Evolutionary conservation across 2,888 invertebrate genomes (phyloP).

Genomic region (Galeopsomyia nigrocyanea): DNA sequence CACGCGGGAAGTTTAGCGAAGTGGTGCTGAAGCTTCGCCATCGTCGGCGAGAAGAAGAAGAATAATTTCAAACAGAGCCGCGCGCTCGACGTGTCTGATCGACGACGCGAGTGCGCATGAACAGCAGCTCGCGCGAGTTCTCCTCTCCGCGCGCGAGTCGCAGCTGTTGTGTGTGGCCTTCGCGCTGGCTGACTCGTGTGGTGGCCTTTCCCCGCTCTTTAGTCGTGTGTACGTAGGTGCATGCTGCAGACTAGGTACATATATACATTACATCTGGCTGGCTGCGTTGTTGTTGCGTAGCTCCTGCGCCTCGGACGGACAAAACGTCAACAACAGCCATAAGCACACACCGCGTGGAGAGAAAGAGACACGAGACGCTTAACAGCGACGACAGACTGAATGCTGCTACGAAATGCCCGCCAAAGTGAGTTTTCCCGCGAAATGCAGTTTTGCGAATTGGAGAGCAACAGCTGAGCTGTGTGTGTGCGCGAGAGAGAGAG

Average conservation of each 20-base stretch:
- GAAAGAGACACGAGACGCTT: no score
- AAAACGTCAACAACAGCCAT: neutral
- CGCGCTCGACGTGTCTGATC: conserved; percentile 9
- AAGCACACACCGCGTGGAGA: no score
- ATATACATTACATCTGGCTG: no score
- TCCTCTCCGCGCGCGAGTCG: neutral
- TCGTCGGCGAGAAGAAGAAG: no score
- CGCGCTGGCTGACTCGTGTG: neutral
- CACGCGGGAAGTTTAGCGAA: neutral
- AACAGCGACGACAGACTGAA: no score
- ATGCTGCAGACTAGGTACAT: neutral
- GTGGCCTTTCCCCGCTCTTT: neutral
- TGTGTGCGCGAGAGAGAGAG: conserved; percentile 1
- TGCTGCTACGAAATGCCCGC: conserved; percentile 44
- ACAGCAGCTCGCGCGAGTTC: neutral
- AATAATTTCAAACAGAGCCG: conserved; percentile 29
- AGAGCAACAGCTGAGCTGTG: no score
- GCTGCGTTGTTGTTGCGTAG: neutral
- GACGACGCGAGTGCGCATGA: neutral
- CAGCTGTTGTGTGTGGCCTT: neutral
- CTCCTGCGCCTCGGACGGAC: neutral
- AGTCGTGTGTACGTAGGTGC: neutral
- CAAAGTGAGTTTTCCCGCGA: conserved; percentile 46
- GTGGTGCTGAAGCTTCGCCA: neutral
- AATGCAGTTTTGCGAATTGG: conserved; percentile 38